Conservation (phyloP, 2,888 invertebrate genomes). For the Cephus sareptanus region DNA sequence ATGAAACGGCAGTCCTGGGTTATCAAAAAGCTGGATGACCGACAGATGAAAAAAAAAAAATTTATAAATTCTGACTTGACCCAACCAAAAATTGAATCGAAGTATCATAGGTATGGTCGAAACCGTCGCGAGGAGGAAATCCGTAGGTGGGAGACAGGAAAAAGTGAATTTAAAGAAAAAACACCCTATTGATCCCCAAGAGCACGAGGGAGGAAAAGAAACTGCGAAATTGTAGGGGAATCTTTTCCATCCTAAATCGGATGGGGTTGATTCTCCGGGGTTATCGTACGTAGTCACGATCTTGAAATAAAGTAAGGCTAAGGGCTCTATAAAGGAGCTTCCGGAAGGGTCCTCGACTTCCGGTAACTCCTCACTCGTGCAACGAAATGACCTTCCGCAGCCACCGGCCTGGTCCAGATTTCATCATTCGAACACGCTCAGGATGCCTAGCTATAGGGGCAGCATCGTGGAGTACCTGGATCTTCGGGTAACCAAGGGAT, state of each 20-base stretch:
- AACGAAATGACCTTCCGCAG: background rate
- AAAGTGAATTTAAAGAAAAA: too few relatives aligned
- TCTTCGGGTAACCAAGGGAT: background rate
- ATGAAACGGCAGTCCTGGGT: slow-evolving; percentile 4
- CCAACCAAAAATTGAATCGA: background rate
- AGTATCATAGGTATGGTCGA: background rate
- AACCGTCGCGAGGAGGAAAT: background rate
- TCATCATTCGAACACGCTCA: background rate
- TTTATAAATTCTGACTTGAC: background rate
- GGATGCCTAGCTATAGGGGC: background rate
- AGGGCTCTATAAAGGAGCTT: background rate
- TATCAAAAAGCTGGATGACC: background rate
- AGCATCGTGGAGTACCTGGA: background rate
- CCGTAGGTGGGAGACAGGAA: too few relatives aligned
- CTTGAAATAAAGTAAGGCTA: slow-evolving; percentile 14
- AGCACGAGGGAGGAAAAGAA: background rate
- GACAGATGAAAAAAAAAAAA: too few relatives aligned
- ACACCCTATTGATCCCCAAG: too few relatives aligned
- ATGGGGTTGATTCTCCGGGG: slow-evolving; percentile 15
- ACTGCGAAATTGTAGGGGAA: slow-evolving; percentile 14
- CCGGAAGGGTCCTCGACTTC: background rate
- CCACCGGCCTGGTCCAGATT: background rate
- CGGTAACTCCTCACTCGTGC: background rate
- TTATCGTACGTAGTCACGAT: slow-evolving; percentile 11
- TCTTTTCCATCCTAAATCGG: slow-evolving; percentile 19